Base-by-base conservation (phyloP, 2,888 invertebrate species). In the Trichacis sp. region DNA sequence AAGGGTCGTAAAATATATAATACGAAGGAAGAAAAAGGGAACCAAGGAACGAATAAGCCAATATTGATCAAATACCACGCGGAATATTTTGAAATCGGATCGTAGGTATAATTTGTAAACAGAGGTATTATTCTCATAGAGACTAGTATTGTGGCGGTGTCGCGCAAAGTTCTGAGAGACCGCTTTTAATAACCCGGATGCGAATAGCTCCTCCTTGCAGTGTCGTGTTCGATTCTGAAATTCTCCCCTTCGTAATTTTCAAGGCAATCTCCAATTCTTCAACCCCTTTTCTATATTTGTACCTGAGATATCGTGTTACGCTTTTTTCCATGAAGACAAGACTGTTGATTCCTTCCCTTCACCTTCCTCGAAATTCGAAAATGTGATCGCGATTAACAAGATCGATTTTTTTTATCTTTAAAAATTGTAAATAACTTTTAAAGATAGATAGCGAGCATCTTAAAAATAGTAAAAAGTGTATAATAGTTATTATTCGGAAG, bases 181-280 rank as follows among this genome's bases (percentile, higher is more conserved):
- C 80, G 79, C 76, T 77, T 76, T 79, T 80, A 80, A 80, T 77
- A 73, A 76, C 75, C 80, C 78, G 80, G 79, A 80, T 77, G 75
- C 75, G 72, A 68, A 73, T 73, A 68, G 69, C 72, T 76, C 75
- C 74, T 74, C 74, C 75, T 72, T 64, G 68, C 69, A 73, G 73
- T 77, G 72, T 76, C 75, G 76, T 75, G 73, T 80, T 77, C 72
- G 71, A 76, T 78, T 76, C 71, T 3, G 70, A 71, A 62, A 67
- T 63, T 68, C 68, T 63, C 48, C 54, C 59, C 70, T 53, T 48
- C 55, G 57, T 70, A 70, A 73, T 73, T 72, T 8, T 69, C 72
- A 69, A 75, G 73, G 73, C 75, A 74, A 78, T 74, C 73, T 72
- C 55, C 61, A 67, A 65, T 73, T 72, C 73, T 65, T 68, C 59